phyloP scores from a whole-genome alignment of 37 sponge, comb jelly and placozoan species.

The Spongia lamella region DNA sequence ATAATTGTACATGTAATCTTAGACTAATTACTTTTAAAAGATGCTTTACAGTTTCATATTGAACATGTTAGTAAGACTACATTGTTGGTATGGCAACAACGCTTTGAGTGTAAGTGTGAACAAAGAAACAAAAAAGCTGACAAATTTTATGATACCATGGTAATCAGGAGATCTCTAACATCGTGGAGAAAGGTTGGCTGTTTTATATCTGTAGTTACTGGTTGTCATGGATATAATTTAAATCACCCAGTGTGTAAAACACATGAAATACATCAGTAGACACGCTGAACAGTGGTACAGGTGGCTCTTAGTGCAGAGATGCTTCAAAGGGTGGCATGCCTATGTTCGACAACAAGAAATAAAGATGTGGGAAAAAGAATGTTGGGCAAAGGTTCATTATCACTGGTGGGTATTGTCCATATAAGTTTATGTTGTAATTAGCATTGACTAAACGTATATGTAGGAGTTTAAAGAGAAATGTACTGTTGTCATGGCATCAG shows the following conservation, averaged over 20 bases:
- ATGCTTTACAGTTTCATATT: slow-evolving; percentile 12
- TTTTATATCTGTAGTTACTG: too few species aligned
- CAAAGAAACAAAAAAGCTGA: slow-evolving; percentile 14
- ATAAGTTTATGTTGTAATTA: background rate
- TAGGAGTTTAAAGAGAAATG: slow-evolving; percentile 40
- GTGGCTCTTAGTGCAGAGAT: slow-evolving; percentile 1
- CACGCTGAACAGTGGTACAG: slow-evolving; percentile 1
- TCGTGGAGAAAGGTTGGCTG: slow-evolving; percentile 49
- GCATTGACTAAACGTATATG: background rate
- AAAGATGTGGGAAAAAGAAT: slow-evolving; percentile 54
- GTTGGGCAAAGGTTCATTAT: slow-evolving; percentile 39
- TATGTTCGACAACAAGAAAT: slow-evolving; percentile 26
- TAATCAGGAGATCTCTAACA: background rate
- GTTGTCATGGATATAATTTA: too few species aligned
- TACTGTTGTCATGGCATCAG: slow-evolving; percentile 40
- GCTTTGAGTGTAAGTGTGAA: slow-evolving; percentile 1
- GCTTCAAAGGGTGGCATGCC: slow-evolving; percentile 55
- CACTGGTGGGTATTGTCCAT: slow-evolving; percentile 18
- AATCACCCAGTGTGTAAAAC: slow-evolving; percentile 42
- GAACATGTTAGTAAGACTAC: too few species aligned
- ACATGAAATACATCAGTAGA: background rate
- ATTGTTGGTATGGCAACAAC: too few species aligned
- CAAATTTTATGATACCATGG: background rate
- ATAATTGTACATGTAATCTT: too few species aligned
- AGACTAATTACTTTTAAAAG: too few species aligned